Evolutionary conservation across 2,113 vertebrate genomes (phyloP).

Genomic region (Gila orcuttii): DNA sequence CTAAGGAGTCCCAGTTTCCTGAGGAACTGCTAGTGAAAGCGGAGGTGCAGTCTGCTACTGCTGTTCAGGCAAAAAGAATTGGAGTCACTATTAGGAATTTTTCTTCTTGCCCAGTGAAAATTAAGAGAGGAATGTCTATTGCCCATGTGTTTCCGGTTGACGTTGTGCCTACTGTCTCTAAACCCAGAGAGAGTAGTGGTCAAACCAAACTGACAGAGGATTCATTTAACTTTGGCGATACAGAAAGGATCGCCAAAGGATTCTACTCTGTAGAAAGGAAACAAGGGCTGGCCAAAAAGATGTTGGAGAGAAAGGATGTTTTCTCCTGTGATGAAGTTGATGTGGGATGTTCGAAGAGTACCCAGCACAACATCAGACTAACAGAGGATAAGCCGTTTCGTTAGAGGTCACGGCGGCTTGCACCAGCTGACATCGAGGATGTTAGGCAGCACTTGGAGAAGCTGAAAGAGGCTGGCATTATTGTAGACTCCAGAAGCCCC

Average conservation of each 20-base stretch:
- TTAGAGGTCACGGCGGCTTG: background rate
- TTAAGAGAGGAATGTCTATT: background rate
- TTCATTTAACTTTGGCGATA: conserved; percentile 9
- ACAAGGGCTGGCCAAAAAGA: background rate
- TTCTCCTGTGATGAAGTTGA: background rate
- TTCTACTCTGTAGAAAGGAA: background rate
- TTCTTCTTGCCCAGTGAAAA: background rate
- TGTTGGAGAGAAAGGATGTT: background rate
- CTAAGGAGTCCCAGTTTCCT: background rate
- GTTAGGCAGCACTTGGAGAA: background rate
- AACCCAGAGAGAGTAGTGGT: background rate
- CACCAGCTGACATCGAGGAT: background rate
- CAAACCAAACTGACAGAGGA: background rate
- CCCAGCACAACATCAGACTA: conserved; percentile 11
- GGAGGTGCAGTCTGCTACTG: background rate
- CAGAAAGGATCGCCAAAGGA: too few species aligned
- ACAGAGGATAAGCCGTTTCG: background rate
- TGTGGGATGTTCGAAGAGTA: background rate
- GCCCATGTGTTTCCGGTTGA: background rate
- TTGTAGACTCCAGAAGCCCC: conserved; percentile 32
- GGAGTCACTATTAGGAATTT: background rate
- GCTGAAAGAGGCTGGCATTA: conserved; percentile 19
- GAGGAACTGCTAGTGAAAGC: background rate
- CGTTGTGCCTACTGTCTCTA: background rate
- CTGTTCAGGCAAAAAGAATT: background rate